Conservation (phyloP, 2,797 vertebrate species). For the Pempheris klunzingeri region DNA sequence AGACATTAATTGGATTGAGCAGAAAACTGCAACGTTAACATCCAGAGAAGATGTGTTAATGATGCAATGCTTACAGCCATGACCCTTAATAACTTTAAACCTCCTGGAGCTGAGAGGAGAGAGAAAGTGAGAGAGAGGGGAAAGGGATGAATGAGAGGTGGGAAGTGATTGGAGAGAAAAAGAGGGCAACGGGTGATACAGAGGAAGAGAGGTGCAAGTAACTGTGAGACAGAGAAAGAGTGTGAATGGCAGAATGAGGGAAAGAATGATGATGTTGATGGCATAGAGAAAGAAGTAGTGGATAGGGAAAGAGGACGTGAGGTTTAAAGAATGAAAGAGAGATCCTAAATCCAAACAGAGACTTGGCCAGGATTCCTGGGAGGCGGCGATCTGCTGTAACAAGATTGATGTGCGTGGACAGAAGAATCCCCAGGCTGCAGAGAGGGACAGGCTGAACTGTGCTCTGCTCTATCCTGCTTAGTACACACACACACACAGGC, state of each 20-base stretch:
- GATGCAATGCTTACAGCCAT: constrained; percentile 47
- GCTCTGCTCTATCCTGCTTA: constrained; percentile 32
- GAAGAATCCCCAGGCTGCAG: constrained; percentile 66
- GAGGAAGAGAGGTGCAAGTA: constrained; percentile 3
- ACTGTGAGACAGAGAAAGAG: constrained; percentile 12
- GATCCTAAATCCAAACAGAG: constrained; percentile 47
- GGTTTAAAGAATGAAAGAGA: constrained; percentile 34
- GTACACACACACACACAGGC: constrained; percentile 27
- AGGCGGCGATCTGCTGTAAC: constrained; percentile 66
- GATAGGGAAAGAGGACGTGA: constrained; percentile 15
- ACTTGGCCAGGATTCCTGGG: constrained; percentile 65
- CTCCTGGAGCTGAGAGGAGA: constrained; percentile 28
- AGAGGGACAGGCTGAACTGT: constrained; percentile 54
- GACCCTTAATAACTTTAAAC: constrained; percentile 50
- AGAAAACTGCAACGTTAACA: constrained; percentile 52
- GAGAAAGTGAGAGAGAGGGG: neutral
- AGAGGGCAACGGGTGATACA: neutral
- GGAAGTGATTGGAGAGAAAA: constrained; percentile 13
- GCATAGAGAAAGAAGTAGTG: constrained; percentile 26
- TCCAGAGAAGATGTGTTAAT: constrained; percentile 54
- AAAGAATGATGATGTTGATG: constrained; percentile 13
- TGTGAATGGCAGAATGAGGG: constrained; percentile 1
- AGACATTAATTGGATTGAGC: constrained; percentile 60
- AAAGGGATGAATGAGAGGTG: constrained; percentile 9
- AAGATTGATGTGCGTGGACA: constrained; percentile 78